These are phyloP conservation scores for Indicator maculatus DNA, from an alignment of 2,113 vertebrate species.

Conservation along the genomic window DNA sequence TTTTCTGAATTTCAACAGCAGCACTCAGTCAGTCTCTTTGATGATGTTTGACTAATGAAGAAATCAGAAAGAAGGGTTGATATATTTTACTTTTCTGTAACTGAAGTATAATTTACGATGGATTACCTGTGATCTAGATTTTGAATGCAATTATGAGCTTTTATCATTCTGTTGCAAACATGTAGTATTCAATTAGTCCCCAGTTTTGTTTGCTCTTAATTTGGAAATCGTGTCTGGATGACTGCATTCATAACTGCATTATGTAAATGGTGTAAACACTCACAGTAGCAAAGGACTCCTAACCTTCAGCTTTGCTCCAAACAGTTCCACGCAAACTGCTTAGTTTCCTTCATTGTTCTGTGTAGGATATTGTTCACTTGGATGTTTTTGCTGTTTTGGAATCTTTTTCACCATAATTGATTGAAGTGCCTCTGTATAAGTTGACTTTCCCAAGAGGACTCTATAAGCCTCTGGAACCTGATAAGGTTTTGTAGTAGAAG, in stretches of 20 bases:
- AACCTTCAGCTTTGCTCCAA: constrained; percentile 5
- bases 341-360: constrained; percentile 44
- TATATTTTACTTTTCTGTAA: constrained; percentile 18
- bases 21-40: neutral
- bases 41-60: neutral
- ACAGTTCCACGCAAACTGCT: neutral
- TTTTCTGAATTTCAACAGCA: neutral
- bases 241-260: neutral
- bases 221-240: neutral
- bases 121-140: neutral
- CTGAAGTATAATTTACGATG: neutral
- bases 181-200: neutral
- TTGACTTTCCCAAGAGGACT: constrained; percentile 51
- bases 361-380: constrained; percentile 7
- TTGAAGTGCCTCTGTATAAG: neutral
- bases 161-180: neutral
- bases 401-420: constrained; percentile 58
- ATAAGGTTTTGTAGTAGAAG: constrained; percentile 76
- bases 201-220: neutral
- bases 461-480: constrained; percentile 71
- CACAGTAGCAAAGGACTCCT: neutral
- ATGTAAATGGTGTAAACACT: neutral
- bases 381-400: neutral
- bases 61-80: neutral
- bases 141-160: neutral